Base-by-base conservation (phyloP, 2,888 invertebrate species). In the Cerastis leucographa region DNA sequence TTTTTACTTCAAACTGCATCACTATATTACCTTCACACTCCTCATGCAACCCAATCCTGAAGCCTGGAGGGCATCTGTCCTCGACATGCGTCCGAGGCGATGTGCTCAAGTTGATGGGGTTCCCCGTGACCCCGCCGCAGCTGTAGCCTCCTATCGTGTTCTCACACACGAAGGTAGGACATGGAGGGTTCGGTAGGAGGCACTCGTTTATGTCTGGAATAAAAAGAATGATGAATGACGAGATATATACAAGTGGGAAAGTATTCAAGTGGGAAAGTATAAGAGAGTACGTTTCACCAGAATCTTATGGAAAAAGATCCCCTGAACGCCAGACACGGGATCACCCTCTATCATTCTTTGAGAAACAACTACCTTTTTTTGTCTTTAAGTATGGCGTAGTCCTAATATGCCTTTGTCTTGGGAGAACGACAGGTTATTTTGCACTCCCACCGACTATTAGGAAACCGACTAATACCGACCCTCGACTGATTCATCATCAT, bases 131-230 rank as follows among this genome's bases (percentile, higher is more conserved):
- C 0, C 96, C 96, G 0, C 92, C 95, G 83, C 97, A 97, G 71
- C 93, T 95, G 90, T 95, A 97, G 0, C 94, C 96, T 1, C 97
- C 97, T 0, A 97, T 90, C 0, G 96, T 96, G 76, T 97, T 97
- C 87, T 95, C 94, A 70, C 97, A 97, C 0, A 94, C 82, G 68
- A 94, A 94, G 0, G 86, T 61, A 0, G 95, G 94, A 72, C 97
- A 97, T 0, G 96, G 96, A 0, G 97, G 96, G n/a, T 89, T 91
- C 0, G 93, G 92, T 0, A 96, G 89, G 1, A 89, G 86, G 69
- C 99, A 99, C 94, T 99, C 99, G 92, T 99, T 98, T 66, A 99
- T 97, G 92, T 99, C 99, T 96, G 88, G 1, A 88, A 86, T 46
- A 42, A 46, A 56, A 35, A 35, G 35, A 3, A 35, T 35, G 35